Conservation (phyloP, 2,113 vertebrate species). For the Nesoenas mayeri region DNA sequence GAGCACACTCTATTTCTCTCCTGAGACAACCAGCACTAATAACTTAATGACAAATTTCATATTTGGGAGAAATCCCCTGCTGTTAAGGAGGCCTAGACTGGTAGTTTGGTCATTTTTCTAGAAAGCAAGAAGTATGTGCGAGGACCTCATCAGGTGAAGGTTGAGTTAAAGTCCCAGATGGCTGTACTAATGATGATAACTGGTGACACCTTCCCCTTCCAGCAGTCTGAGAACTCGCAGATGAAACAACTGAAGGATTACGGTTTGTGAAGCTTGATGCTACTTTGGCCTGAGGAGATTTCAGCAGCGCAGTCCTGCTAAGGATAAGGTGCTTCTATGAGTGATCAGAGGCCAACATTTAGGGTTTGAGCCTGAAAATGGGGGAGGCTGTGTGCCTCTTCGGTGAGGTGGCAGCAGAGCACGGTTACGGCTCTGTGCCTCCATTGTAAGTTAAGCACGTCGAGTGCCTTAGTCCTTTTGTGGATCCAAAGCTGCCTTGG, state of each 20-base stretch:
- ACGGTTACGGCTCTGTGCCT: neutral
- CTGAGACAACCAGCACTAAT: accelerated
- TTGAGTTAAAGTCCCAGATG: neutral
- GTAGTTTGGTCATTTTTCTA: neutral
- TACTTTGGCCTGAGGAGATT: neutral
- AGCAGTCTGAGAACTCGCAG: neutral
- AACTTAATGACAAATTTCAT: neutral
- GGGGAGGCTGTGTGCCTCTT: accelerated
- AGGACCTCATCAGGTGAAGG: neutral
- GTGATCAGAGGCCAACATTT: neutral
- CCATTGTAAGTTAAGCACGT: neutral
- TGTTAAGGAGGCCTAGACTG: neutral
- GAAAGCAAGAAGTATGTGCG: neutral
- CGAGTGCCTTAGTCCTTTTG: neutral
- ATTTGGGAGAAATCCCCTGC: neutral
- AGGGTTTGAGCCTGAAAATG: neutral
- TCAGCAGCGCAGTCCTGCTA: neutral
- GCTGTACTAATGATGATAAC: neutral
- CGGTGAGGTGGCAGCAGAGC: neutral
- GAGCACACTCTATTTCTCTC: neutral
- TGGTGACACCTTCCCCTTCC: neutral
- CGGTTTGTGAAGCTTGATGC: neutral
- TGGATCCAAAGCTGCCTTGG: neutral
- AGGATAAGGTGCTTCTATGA: neutral
- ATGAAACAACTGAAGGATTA: neutral